phyloP scores from a whole-genome alignment of 2,888 invertebrate species.

The Coenonympha glycerion region DNA sequence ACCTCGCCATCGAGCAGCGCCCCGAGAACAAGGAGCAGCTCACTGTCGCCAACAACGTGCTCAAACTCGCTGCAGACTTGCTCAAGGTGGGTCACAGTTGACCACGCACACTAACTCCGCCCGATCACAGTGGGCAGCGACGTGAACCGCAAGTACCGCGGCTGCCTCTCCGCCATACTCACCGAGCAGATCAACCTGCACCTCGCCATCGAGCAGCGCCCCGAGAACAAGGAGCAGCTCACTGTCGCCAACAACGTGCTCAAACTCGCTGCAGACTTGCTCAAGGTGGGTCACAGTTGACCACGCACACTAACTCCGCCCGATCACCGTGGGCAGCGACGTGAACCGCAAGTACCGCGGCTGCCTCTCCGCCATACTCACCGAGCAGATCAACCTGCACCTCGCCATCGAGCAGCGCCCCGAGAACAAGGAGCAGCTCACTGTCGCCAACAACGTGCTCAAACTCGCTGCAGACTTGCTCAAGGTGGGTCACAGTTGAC shows the following conservation, averaged over 20 bases:
- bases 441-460: conserved; percentile 95
- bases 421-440: conserved; percentile 95
- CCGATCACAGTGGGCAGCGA: too few relatives aligned
- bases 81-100: conserved; percentile 87
- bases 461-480: conserved; percentile 95
- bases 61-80: conserved; percentile 95
- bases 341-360: conserved; percentile 94
- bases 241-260: conserved; percentile 97
- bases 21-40: conserved; percentile 97
- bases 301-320: too few relatives aligned
- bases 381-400: conserved; percentile 92
- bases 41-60: conserved; percentile 95
- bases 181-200: conserved; percentile 94
- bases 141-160: conserved; percentile 92
- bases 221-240: conserved; percentile 96
- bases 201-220: conserved; percentile 94
- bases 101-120: too few relatives aligned
- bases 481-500: conserved; percentile 84
- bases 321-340: too few relatives aligned
- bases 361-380: conserved; percentile 94
- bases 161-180: conserved; percentile 94
- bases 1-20: conserved; percentile 93
- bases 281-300: conserved; percentile 87
- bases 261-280: conserved; percentile 93
- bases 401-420: conserved; percentile 96